Conservation (phyloP, 2,113 vertebrate genomes). For the Leptocoma aspasia region DNA sequence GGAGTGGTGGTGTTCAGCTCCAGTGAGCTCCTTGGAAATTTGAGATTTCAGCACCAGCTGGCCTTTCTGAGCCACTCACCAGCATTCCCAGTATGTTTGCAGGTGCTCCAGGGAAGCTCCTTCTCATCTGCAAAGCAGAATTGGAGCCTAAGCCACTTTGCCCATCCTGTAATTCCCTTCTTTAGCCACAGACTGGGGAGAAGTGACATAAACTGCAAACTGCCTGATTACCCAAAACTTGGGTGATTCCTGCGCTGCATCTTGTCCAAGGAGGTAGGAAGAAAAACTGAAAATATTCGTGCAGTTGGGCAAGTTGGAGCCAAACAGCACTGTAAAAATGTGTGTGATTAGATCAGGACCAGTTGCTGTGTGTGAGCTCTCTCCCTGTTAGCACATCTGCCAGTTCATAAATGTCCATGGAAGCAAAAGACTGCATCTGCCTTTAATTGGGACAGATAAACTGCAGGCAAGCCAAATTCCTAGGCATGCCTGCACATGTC, state of each 20-base stretch:
- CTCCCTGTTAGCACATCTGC: not conserved
- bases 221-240: not conserved
- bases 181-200: not conserved
- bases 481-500: slow-evolving; percentile 16
- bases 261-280: not conserved
- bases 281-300: not conserved
- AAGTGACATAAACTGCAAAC: not conserved
- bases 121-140: not conserved
- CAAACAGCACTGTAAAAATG: not conserved
- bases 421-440: slow-evolving; percentile 35
- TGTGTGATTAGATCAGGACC: not conserved
- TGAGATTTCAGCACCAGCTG: not conserved
- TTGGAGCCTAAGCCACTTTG: not conserved
- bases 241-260: not conserved
- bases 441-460: slow-evolving; percentile 30
- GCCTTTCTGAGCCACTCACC: not conserved
- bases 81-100: not conserved
- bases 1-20: not conserved
- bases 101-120: not conserved
- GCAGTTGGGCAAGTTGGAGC: not conserved
- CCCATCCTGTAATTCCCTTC: not conserved
- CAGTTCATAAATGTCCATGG: not conserved
- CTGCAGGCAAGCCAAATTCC: slow-evolving; percentile 38
- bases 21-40: not conserved
- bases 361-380: not conserved